A percentile compares a stretch with the other conserved stretches of the same genome.
Evolutionary conservation across 2,888 invertebrate species (phyloP).

Genomic region (Lithophane ornitopus): DNA sequence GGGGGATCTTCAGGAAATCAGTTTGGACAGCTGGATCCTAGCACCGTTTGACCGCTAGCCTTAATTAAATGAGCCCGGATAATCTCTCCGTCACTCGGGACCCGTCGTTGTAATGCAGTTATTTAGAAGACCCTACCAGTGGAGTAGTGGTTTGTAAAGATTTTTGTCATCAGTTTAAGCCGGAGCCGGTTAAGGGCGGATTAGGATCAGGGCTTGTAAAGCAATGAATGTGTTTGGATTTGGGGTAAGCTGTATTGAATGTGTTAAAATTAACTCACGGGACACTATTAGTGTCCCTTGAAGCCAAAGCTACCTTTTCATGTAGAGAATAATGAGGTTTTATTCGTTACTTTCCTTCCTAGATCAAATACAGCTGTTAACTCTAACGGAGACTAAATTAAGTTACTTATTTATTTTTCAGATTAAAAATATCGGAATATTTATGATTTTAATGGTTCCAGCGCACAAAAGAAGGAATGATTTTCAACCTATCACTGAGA

Average conservation of each 20-base stretch:
- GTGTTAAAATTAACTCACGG: conserved; percentile 17
- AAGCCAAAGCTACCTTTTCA: neutral
- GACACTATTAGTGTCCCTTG: neutral
- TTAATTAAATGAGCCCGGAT: conserved; percentile 70
- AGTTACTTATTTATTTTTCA: neutral
- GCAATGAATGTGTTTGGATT: conserved; percentile 18
- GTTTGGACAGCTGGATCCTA: conserved; percentile 62
- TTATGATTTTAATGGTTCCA: neutral
- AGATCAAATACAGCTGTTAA: neutral
- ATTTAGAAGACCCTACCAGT: conserved; percentile 63
- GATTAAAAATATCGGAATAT: neutral
- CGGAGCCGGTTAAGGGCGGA: conserved; percentile 32
- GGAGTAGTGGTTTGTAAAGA: conserved; percentile 40
- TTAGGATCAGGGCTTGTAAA: conserved; percentile 22
- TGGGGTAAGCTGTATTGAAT: neutral
- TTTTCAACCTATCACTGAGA: neutral
- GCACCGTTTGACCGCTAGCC: conserved; percentile 64
- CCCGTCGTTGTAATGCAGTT: conserved; percentile 69
- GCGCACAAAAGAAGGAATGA: too few relatives aligned
- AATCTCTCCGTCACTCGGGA: conserved; percentile 62
- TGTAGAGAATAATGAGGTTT: too few relatives aligned
- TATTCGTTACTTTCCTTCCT: too few relatives aligned
- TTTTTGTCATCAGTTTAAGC: conserved; percentile 45
- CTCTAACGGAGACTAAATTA: too few relatives aligned
- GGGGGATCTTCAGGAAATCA: conserved; percentile 57